phyloP scores from a whole-genome alignment of 2,797 vertebrate genomes.

The Phoeniculus purpureus region DNA sequence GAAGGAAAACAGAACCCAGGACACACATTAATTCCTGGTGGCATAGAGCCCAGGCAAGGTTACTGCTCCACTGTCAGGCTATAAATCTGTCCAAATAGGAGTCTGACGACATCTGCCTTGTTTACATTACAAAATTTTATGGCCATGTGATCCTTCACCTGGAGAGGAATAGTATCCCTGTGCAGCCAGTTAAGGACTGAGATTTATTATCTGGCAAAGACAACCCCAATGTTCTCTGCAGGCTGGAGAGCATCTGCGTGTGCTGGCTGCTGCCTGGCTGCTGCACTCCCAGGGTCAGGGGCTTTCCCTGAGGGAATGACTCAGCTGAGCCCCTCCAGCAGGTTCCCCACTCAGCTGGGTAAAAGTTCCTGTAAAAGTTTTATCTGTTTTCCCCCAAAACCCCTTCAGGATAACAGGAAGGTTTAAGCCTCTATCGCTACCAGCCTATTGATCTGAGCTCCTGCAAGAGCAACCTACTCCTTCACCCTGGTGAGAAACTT shows the following conservation, averaged over 20 bases:
- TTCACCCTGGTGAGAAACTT: neutral
- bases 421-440: neutral
- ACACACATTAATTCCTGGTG: slow-evolving; percentile 58
- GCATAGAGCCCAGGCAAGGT: slow-evolving; percentile 62
- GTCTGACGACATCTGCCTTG: slow-evolving; percentile 41
- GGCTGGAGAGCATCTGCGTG: neutral
- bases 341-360: neutral
- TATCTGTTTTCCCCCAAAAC: neutral
- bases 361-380: neutral
- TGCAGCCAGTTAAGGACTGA: neutral
- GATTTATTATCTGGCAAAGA: neutral
- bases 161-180: slow-evolving; percentile 16
- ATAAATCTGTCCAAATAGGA: slow-evolving; percentile 72
- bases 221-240: neutral
- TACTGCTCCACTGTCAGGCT: slow-evolving; percentile 49
- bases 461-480: neutral
- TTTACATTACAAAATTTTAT: slow-evolving; percentile 64
- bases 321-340: neutral
- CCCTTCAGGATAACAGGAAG: neutral
- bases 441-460: neutral
- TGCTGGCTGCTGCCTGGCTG: neutral
- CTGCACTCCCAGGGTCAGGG: fast-evolving
- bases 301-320: neutral
- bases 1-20: slow-evolving; percentile 61
- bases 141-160: slow-evolving; percentile 68